Conservation (phyloP, 1,140 invertebrate genomes). For the Cotesia chilonis region DNA sequence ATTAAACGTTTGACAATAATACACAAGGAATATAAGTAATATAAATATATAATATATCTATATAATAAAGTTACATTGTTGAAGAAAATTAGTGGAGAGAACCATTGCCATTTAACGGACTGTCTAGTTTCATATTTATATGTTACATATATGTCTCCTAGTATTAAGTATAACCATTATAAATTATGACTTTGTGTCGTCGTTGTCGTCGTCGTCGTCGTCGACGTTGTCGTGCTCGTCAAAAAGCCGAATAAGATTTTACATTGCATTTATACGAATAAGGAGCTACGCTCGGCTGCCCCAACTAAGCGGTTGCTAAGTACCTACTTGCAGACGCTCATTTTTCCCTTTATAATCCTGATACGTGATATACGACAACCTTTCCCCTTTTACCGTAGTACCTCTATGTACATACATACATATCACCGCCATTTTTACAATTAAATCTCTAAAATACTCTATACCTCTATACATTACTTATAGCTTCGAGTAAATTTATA, state of each 20-base stretch:
- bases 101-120: no score
- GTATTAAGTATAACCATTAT: no score
- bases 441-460: constrained; percentile 7
- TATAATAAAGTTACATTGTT: neutral
- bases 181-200: no score
- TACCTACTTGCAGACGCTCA: constrained; percentile 51
- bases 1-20: constrained; percentile 35
- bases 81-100: no score
- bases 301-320: constrained; percentile 53
- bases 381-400: constrained; percentile 18
- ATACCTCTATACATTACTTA: constrained; percentile 24
- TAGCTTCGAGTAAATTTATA: no score
- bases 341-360: constrained; percentile 46
- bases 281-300: constrained; percentile 56
- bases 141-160: neutral
- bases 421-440: neutral
- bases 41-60: neutral
- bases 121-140: no score
- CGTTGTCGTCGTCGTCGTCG: no score
- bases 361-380: neutral
- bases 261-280: constrained; percentile 34
- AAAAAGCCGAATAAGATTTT: constrained; percentile 22
- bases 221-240: neutral
- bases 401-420: neutral
- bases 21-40: no score